Percentiles rank a stretch among this genome's conserved stretches.
Conservation (phyloP, 2,113 vertebrate species). For the Paedocypris sp. region DNA sequence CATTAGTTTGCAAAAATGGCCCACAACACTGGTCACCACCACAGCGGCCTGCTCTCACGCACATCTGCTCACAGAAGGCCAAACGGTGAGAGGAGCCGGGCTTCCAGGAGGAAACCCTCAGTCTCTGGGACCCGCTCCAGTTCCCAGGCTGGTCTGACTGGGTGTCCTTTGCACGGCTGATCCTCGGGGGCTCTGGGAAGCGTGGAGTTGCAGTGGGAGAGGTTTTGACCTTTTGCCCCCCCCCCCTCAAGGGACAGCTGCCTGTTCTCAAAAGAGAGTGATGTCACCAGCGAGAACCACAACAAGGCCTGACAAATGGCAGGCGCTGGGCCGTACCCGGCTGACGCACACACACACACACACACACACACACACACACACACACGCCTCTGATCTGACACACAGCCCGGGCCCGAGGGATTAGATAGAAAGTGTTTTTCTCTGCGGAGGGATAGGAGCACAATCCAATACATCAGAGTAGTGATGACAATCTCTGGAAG, state of each 20-base stretch:
- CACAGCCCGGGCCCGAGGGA: background rate
- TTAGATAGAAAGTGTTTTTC: background rate
- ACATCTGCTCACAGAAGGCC: background rate
- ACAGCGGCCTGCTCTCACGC: background rate
- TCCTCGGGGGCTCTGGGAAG: conserved; percentile 44
- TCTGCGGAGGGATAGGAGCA: background rate
- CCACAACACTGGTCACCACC: too few species aligned
- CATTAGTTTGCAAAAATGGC: too few species aligned
- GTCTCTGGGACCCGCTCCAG: conserved; percentile 44
- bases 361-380: conserved; percentile 9
- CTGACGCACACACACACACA: background rate
- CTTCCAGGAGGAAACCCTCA: conserved; percentile 32
- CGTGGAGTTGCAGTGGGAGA: conserved; percentile 53
- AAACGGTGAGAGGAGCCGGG: background rate
- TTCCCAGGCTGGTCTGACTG: conserved; percentile 52
- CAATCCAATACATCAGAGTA: background rate
- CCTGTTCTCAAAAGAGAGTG: conserved; percentile 47
- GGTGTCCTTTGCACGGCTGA: background rate
- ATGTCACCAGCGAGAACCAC: conserved; percentile 49
- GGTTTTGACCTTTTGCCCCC: conserved; percentile 46
- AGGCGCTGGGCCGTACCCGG: background rate
- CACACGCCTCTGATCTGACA: background rate
- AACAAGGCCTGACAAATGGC: conserved; percentile 39
- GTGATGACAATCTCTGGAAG: background rate
- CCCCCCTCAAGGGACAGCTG: conserved; percentile 40